Base-by-base conservation (phyloP, 1,140 invertebrate genomes). In the Halesus radiatus region DNA sequence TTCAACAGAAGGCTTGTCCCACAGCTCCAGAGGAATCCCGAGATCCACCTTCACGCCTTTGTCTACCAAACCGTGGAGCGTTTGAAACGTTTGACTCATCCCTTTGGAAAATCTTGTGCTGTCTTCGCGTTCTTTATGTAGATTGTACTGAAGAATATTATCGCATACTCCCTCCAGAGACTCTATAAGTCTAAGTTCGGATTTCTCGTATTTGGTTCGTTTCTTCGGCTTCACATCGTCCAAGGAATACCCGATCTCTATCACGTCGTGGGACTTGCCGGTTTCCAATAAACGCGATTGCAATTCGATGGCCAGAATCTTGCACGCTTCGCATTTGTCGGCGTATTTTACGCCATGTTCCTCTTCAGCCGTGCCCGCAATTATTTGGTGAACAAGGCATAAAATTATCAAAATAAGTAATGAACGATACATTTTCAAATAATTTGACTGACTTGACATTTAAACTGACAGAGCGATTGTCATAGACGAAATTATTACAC, bases 31-130 rank as follows among this genome's bases (percentile, higher is more conserved):
- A 0, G 98, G 98, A 84, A 99, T 99, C 16, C 98, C 98, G 26
- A 99, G 89, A 85, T 99, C 98, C 0, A 99, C 98, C 90, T 99
- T 99, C 0, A 99, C 98, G 62, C 98, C 98, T 92, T 98, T 99
- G 85, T 98, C 93, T 0, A 97, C 96, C 53, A 99, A 91, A n/a
- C 94, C 95, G 90, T 98, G 97, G n/a, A 98, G 89, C 5, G 97
- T 97, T 89, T 96, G 93, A 86, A 99, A 98, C 3, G 98, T 99
- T 90, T 99, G 95, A 86, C 97, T 98, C 94, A 97, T 97, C 78
- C 97, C 97, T 90, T 98, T 98, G 8, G 97, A 95, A 91, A 98
- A 99, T 85, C 98, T 91, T 1, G 96, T 94, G 87, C 96, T 98
- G 78, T 98, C 98, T 54, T 92, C 89, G 50, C 97, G 91, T 87